Evolutionary conservation across 2,113 vertebrate genomes (phyloP).

Genomic region (Epinephelus moara): DNA sequence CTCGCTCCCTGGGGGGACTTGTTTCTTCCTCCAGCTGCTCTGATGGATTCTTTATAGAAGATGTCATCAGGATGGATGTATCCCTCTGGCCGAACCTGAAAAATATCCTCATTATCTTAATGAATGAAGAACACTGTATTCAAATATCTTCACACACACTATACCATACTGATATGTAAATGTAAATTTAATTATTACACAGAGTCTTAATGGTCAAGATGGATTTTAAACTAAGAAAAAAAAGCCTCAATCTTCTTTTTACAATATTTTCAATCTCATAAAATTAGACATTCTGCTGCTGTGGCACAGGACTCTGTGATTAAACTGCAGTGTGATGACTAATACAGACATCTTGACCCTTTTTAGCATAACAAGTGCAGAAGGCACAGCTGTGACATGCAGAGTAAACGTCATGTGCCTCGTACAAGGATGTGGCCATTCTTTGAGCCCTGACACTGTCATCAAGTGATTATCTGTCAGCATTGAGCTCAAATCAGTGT

Average conservation of each 20-base stretch:
- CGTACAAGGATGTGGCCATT: neutral
- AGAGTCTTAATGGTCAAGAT: neutral
- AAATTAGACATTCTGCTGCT: constrained; percentile 16
- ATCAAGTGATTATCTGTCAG: constrained; percentile 31
- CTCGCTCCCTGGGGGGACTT: constrained; percentile 36
- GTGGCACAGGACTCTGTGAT: neutral
- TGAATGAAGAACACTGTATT: neutral
- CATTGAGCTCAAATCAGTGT: neutral
- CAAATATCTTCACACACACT: neutral
- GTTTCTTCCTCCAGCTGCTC: constrained; percentile 59
- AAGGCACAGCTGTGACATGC: constrained; percentile 43
- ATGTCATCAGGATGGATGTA: constrained; percentile 82
- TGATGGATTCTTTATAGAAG: constrained; percentile 73
- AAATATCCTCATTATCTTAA: constrained; percentile 33
- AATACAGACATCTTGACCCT: constrained; percentile 60
- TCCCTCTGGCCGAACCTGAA: constrained; percentile 83
- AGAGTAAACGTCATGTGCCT: neutral
- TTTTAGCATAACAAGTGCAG: constrained; percentile 69
- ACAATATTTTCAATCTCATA: neutral
- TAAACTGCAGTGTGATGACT: constrained; percentile 36
- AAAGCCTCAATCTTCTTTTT: neutral
- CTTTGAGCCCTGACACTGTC: constrained; percentile 2
- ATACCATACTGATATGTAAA: neutral
- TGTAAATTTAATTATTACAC: neutral
- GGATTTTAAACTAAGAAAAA: constrained; percentile 1